Evolutionary conservation across 2,888 invertebrate genomes (phyloP), one percentile per base, ranked within the genome.

Genomic region (Hirtodrosophila cameraria): DNA sequence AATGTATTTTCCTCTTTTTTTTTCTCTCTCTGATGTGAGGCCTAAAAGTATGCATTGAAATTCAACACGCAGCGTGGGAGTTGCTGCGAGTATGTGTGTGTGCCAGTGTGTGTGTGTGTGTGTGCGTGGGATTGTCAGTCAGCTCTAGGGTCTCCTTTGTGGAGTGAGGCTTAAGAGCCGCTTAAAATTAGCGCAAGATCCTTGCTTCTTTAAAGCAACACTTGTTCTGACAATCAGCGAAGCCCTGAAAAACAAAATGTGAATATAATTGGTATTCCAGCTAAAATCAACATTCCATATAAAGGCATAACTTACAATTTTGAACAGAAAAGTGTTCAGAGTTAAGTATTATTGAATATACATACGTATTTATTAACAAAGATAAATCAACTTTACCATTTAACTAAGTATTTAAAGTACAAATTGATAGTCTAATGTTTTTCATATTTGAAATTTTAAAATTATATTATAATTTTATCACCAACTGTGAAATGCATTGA

Each of bases 21-120:
- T 25, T 31, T 15, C 23, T 38, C 16, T 38, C 48, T 68, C 30
- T 83, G 80, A 79, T 79, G 78, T 75, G 60, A 13, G 9, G 86
- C 86, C 81, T 68, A 71, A 71, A 64, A 81, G 85, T 82, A 72
- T 67, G 87, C 87, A 82, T 82, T 87, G 82, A 85, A 82, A 82
- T 82, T 82, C 86, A 82, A 82, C 80, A 85, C 82, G 76, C 86
- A 62, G 61, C 87, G 55, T 76, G 81, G 62, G 62, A 74, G 64
- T 33, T 53, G 48, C 49, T 62, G 50, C 36, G 30, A 35, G 35
- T 36, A 33, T 54, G 30, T 35, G 50, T 9, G 6, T 7, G 9
- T 45, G 18, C 9, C 18, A 18, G 27, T 28, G 28, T 12, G 39
- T 31, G 30, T 3, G 25, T 45, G 35, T 18, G 61, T n/a, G 45